Percentiles rank a stretch among this genome's conserved stretches.
These are phyloP conservation scores for Eupleurogrammus muticus DNA, from an alignment of 2,797 vertebrate genomes.

Conservation along the genomic window DNA sequence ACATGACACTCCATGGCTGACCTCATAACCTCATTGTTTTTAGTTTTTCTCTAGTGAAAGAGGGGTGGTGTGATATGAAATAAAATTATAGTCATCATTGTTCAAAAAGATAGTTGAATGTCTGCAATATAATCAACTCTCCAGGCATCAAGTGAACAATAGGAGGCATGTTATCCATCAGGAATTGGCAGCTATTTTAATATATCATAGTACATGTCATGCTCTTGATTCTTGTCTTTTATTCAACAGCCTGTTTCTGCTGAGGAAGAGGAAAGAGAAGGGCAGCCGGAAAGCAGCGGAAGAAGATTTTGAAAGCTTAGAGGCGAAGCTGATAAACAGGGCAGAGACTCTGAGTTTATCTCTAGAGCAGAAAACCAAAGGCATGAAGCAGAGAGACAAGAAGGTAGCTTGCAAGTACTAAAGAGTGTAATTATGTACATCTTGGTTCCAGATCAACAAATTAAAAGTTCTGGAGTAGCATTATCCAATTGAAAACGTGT, in stretches of 20 bases:
- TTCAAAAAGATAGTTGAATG: background rate
- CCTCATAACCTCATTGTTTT: no score
- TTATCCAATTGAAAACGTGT: no score
- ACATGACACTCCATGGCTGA: no score
- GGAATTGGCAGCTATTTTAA: background rate
- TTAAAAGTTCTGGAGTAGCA: no score
- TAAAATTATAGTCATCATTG: no score
- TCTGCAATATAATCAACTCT: background rate
- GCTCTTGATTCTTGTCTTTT: slow-evolving; percentile 6
- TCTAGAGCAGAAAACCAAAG: slow-evolving; percentile 90
- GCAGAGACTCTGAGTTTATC: slow-evolving; percentile 88
- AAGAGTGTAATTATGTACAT: background rate
- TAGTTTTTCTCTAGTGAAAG: no score
- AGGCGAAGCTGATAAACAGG: slow-evolving; percentile 85
- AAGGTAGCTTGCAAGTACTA: slow-evolving; percentile 80
- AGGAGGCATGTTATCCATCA: background rate
- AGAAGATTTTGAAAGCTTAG: slow-evolving; percentile 81
- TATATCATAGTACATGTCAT: background rate
- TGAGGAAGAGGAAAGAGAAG: slow-evolving; percentile 87
- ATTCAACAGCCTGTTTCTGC: slow-evolving; percentile 86
- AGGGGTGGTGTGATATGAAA: no score
- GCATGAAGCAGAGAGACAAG: slow-evolving; percentile 94
- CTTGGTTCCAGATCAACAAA: no score
- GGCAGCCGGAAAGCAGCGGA: slow-evolving; percentile 80
- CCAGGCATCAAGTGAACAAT: no score